Conservation (phyloP, 2,113 vertebrate genomes). For the Phrynocephalus versicolor region DNA sequence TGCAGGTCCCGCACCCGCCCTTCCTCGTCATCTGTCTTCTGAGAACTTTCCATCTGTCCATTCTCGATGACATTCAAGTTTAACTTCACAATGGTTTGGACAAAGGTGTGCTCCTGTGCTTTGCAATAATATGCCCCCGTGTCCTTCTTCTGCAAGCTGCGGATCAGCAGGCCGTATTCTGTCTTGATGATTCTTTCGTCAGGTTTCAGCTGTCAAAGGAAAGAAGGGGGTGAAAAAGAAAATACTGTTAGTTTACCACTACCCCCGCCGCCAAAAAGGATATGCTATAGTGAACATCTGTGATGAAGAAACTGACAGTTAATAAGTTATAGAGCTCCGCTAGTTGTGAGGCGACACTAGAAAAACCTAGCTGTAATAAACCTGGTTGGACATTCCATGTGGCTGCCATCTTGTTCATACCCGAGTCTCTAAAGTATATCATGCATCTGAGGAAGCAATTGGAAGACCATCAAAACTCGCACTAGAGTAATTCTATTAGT, state of each 20-base stretch:
- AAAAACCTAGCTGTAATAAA: background rate
- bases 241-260: slow-evolving; percentile 46
- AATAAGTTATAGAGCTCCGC: background rate
- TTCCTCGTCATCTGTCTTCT: slow-evolving; percentile 75
- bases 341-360: background rate
- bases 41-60: slow-evolving; percentile 83
- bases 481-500: no score
- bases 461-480: no score
- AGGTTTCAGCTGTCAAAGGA: slow-evolving; percentile 80
- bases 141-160: slow-evolving; percentile 85
- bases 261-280: no score
- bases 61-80: slow-evolving; percentile 87
- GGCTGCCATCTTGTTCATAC: no score
- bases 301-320: background rate
- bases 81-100: slow-evolving; percentile 85
- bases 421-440: no score
- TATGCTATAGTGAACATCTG: fast-evolving
- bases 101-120: slow-evolving; percentile 91
- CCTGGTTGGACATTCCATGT: background rate
- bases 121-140: slow-evolving; percentile 88
- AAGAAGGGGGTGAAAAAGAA: slow-evolving; percentile 44
- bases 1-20: slow-evolving; percentile 78
- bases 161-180: slow-evolving; percentile 89
- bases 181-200: slow-evolving; percentile 91
- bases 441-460: no score